Evolutionary conservation across 2,797 vertebrate species (phyloP).

Genomic region (Tapera naevia): DNA sequence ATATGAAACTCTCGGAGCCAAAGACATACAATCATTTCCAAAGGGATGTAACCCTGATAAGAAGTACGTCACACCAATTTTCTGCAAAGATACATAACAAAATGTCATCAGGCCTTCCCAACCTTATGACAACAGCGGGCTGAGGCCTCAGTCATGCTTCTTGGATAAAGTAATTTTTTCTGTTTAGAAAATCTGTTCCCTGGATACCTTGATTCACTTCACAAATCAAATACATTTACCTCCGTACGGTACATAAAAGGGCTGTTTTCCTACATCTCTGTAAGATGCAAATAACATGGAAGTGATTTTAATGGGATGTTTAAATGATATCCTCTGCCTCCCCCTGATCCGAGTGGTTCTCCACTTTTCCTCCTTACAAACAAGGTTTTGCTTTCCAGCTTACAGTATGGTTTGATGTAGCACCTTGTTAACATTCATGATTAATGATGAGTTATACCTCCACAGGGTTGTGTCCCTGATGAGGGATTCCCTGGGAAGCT

Average conservation of each 20-base stretch:
- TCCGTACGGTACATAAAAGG: not conserved
- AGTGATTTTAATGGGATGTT: not conserved
- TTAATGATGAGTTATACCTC: conserved; percentile 50
- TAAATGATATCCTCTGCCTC: not conserved
- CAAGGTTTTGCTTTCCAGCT: not conserved
- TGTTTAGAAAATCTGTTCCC: not conserved
- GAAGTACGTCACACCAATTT: not conserved
- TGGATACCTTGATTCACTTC: not conserved
- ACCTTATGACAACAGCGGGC: not conserved
- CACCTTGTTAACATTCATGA: conserved; percentile 60
- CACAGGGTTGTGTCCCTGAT: conserved; percentile 58
- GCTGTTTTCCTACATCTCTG: no score
- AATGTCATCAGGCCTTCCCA: not conserved
- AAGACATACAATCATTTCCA: not conserved
- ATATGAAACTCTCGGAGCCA: not conserved
- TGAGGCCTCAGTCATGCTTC: not conserved
- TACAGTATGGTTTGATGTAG: not conserved
- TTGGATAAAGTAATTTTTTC: not conserved
- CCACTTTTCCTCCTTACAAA: not conserved
- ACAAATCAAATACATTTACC: not conserved
- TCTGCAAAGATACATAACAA: not conserved
- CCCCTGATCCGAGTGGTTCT: not conserved
- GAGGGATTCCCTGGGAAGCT: conserved; percentile 38
- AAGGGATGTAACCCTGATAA: not conserved
- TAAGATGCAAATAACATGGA: not conserved